Conservation (phyloP, 2,888 invertebrate genomes). For the Pyrrhosoma nymphula region DNA sequence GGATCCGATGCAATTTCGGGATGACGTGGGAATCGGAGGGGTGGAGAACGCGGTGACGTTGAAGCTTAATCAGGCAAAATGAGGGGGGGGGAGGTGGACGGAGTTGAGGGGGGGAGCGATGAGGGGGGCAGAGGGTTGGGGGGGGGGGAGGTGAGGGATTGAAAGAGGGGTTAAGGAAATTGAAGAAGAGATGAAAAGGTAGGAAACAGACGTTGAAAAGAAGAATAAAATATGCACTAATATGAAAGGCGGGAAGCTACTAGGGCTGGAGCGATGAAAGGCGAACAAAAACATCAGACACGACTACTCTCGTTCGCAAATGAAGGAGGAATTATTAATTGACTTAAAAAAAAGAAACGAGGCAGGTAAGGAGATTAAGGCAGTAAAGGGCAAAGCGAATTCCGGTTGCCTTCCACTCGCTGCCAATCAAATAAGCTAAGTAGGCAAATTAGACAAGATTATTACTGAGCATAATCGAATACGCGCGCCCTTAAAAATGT, state of each 20-base stretch:
- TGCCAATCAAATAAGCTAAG: neutral
- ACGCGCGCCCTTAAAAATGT: neutral
- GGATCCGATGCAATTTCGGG: constrained; percentile 29
- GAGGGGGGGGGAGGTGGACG: neutral
- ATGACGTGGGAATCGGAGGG: neutral
- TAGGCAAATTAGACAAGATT: neutral
- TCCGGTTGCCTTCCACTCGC: neutral
- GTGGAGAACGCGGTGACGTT: neutral
- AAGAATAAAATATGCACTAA: constrained; percentile 55
- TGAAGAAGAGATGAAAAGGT: neutral
- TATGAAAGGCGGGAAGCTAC: neutral
- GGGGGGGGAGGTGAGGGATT: neutral
- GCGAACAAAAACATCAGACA: constrained; percentile 23
- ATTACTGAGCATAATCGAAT: neutral
- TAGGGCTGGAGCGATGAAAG: neutral
- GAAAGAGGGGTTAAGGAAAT: neutral
- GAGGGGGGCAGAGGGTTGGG: neutral
- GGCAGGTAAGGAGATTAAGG: neutral
- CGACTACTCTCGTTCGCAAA: constrained; percentile 14
- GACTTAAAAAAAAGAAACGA: neutral
- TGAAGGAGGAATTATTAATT: constrained; percentile 41
- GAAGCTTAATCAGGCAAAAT: constrained; percentile 41
- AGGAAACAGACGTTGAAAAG: constrained; percentile 40
- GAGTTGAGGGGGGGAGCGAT: neutral
- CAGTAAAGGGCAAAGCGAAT: neutral